Percentiles rank a stretch among this genome's conserved stretches.
phyloP scores from a whole-genome alignment of 2,888 invertebrate genomes.

The Cephalotes varians region DNA sequence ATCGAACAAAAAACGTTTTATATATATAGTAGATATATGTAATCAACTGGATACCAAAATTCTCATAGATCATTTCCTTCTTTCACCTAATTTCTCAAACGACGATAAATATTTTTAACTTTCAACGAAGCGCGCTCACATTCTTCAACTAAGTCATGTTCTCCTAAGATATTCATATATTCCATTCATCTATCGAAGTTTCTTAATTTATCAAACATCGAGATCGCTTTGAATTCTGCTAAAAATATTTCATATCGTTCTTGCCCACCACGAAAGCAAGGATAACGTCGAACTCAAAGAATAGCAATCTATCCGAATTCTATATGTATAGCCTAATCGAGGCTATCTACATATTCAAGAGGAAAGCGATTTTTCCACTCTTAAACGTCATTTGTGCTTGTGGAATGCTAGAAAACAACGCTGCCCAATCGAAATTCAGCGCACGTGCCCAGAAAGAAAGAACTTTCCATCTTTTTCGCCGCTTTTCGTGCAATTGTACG shows the following conservation, averaged over 20 bases:
- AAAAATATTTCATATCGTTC: conserved; percentile 54
- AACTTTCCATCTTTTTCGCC: conserved; percentile 20
- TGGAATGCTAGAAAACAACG: conserved; percentile 72
- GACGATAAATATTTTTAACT: conserved; percentile 55
- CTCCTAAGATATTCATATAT: conserved; percentile 30
- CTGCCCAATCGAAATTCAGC: conserved; percentile 44
- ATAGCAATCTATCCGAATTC: conserved; percentile 67
- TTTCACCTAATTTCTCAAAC: conserved; percentile 57
- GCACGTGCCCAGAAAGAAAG: conserved; percentile 32
- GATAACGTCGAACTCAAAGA: conserved; percentile 66
- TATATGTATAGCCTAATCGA: conserved; percentile 62
- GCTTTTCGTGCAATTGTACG: not conserved
- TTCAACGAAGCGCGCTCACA: conserved; percentile 50
- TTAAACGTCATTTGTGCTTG: conserved; percentile 77
- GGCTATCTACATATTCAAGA: conserved; percentile 61
- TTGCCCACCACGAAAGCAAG: conserved; percentile 61
- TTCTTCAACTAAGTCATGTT: conserved; percentile 16
- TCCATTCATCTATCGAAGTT: conserved; percentile 9
- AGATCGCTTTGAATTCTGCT: conserved; percentile 45
- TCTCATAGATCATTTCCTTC: conserved; percentile 72
- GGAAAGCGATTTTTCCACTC: conserved; percentile 65
- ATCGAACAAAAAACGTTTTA: conserved; percentile 72
- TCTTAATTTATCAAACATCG: conserved; percentile 28
- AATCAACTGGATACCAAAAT: conserved; percentile 70
- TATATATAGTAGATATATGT: conserved; percentile 68